These are phyloP conservation scores for Drosophila subquinaria DNA, from an alignment of 2,888 invertebrate genomes.

Conservation along the genomic window DNA sequence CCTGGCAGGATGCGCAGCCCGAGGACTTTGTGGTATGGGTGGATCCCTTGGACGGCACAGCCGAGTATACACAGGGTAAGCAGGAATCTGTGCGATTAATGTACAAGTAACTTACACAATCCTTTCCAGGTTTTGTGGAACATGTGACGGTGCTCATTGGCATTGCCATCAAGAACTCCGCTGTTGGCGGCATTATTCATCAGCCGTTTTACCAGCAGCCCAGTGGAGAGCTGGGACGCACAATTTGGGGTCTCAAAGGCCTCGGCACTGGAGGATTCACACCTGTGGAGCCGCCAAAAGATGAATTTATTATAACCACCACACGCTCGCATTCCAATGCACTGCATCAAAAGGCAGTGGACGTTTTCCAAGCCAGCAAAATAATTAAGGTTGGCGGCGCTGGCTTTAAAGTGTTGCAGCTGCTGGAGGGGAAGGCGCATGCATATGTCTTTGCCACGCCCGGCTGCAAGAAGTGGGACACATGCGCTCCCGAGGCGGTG, in stretches of 20 bases:
- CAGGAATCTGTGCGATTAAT: background rate
- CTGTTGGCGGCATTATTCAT: constrained; percentile 98
- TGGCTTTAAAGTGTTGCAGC: constrained; percentile 92
- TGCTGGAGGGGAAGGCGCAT: constrained; percentile 97
- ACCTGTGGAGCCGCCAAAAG: constrained; percentile 79
- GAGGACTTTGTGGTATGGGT: constrained; percentile 98
- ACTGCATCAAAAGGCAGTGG: constrained; percentile 92
- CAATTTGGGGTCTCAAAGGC: constrained; percentile 97
- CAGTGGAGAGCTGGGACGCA: constrained; percentile 90
- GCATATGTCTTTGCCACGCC: constrained; percentile 98
- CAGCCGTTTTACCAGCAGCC: constrained; percentile 94
- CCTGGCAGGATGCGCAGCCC: constrained; percentile 88
- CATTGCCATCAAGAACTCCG: constrained; percentile 93
- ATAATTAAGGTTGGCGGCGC: constrained; percentile 97
- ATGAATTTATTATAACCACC: constrained; percentile 92
- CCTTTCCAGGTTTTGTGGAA: constrained; percentile 90
- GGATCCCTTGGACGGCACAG: constrained; percentile 99
- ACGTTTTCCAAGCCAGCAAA: constrained; percentile 93
- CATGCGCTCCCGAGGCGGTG: constrained; percentile 98
- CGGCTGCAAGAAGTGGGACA: constrained; percentile 99
- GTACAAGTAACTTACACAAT: background rate
- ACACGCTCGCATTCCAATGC: constrained; percentile 96
- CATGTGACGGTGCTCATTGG: constrained; percentile 99
- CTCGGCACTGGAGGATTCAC: constrained; percentile 87
- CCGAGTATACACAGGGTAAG: constrained; percentile 95